Evolutionary conservation across 2,888 invertebrate species (phyloP), one percentile per base, ranked within the genome.

Genomic region (Scotopteryx bipunctaria): DNA sequence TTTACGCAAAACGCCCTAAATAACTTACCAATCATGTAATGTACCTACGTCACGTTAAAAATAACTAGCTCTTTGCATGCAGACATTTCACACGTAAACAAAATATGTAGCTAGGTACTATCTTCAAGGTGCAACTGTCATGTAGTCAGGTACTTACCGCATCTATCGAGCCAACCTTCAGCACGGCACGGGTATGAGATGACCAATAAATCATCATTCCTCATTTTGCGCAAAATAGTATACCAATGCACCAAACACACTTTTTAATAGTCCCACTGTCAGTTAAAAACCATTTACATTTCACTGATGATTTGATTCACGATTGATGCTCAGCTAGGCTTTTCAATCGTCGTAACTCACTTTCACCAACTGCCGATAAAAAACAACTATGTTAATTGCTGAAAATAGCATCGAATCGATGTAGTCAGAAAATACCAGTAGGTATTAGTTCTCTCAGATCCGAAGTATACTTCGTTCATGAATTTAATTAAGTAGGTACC

Each of bases 111-210:
- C 14, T 19, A 35, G 9, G 4, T 19, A 17, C 11, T 45, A 46
- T 27, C 9, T 14, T 21, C 8, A 37, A 42, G 35, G 21, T 9
- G 1, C 41, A 27, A 27, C 21, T 5, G 29, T 3, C 19, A 25
- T 2, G 9, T 19, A 41, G 0, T 11, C 31, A 41, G 11, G 8
- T 31, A 73, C 87, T 86, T 66, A 90, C 90, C 89, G 63, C 87
- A 90, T 84, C 84, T 77, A 55, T 89, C 81, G 14, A 90, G 75
- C 90, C 90, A 90, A 32, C 90, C 90, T 66, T 90, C 90, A 11
- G 82, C 90, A 33, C 88, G 83, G 66, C 90, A 90, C 15, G 90
- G 90, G 57, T 83, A 90, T 41, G 78, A 69, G 55, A 89, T 90
- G 63, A 79, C 78, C 56, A 84, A 62, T 61, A 66, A 66, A 63